A percentile compares a stretch with the other conserved stretches of the same genome.
These are phyloP conservation scores for Andrena trimmerana DNA, from an alignment of 2,888 invertebrate genomes.

Conservation along the genomic window DNA sequence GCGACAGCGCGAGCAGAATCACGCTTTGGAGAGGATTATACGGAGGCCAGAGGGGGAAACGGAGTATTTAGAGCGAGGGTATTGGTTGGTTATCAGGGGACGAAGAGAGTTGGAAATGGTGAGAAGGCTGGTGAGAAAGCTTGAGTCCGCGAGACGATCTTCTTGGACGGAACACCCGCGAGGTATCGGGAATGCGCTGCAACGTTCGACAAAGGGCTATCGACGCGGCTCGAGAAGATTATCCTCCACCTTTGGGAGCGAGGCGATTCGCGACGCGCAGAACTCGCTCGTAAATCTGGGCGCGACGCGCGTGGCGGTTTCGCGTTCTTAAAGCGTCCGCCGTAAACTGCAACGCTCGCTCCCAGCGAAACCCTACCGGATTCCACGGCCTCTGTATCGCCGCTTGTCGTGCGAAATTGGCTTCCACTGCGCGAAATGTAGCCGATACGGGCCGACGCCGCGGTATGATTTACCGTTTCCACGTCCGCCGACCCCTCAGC, in stretches of 20 bases:
- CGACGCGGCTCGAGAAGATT: conserved; percentile 18
- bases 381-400: conserved; percentile 61
- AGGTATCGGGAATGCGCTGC: background rate
- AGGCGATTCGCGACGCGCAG: conserved; percentile 63
- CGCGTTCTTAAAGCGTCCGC: conserved; percentile 66
- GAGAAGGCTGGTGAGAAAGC: background rate
- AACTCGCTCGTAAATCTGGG: conserved; percentile 70
- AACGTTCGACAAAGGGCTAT: conserved; percentile 39
- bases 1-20: too few relatives aligned
- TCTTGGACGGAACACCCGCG: background rate
- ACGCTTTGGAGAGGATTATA: too few relatives aligned
- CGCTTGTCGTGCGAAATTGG: conserved; percentile 68
- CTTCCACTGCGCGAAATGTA: conserved; percentile 63
- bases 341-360: conserved; percentile 64
- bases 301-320: conserved; percentile 59
- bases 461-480: conserved; percentile 72
- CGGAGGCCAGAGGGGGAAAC: too few relatives aligned
- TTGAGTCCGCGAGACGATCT: background rate
- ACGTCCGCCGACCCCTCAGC: conserved; percentile 45
- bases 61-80: too few relatives aligned
- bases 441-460: conserved; percentile 54
- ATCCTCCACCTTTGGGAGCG: conserved; percentile 38
- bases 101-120: background rate
- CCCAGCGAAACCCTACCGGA: conserved; percentile 67
- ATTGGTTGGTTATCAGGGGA: background rate